Evolutionary conservation across 1,140 invertebrate species (phyloP).

Genomic region (Telenomus remus): DNA sequence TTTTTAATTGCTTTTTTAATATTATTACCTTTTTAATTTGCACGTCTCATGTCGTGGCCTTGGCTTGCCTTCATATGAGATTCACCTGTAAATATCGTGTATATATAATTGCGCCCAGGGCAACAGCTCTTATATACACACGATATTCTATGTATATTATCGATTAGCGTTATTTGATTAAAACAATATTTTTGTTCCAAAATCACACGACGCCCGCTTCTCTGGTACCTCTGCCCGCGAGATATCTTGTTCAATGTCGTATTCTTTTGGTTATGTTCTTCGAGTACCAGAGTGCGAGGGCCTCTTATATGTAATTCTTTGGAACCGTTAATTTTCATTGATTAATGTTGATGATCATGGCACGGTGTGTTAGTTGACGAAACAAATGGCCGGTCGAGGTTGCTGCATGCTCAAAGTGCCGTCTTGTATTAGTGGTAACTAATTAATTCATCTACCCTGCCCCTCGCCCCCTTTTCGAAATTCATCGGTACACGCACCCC

Average conservation of each 20-base stretch:
- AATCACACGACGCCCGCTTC: conserved; percentile 35
- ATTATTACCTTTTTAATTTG: conserved; percentile 76
- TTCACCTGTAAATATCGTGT: conserved; percentile 71
- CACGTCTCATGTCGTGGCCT: conserved; percentile 75
- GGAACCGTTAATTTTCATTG: conserved; percentile 71
- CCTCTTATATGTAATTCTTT: conserved; percentile 63
- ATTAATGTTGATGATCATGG: conserved; percentile 75
- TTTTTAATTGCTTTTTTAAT: conserved; percentile 74
- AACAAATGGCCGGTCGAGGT: conserved; percentile 70
- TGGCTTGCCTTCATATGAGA: conserved; percentile 76
- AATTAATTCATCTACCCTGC: conserved; percentile 67
- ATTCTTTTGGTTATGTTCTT: no score
- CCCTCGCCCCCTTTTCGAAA: conserved; percentile 26
- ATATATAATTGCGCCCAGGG: conserved; percentile 60
- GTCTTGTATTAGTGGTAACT: conserved; percentile 74
- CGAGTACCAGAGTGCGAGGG: conserved; percentile 55
- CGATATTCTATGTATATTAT: conserved; percentile 62
- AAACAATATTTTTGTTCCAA: conserved; percentile 26
- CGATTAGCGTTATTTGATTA: conserved; percentile 64
- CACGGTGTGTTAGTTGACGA: conserved; percentile 75
- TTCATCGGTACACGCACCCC: conserved; percentile 62
- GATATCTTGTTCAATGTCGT: no score
- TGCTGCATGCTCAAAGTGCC: conserved; percentile 73
- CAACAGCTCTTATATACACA: conserved; percentile 59
- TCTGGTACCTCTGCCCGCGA: conserved; percentile 28